phyloP scores from a whole-genome alignment of 2,888 invertebrate genomes.

The Thera obeliscata region DNA sequence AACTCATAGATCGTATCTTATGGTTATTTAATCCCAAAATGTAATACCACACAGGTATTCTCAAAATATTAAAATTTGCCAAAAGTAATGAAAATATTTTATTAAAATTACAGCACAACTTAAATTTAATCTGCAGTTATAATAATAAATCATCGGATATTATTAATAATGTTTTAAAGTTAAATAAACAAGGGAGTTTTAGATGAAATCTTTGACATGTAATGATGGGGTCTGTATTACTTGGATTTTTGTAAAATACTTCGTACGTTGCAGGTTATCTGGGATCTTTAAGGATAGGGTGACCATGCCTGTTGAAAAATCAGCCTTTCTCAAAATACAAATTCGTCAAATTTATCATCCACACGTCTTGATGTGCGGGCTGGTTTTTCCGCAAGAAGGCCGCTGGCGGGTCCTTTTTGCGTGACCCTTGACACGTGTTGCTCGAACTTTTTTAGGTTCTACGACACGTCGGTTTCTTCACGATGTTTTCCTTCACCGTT shows the following conservation, averaged over 20 bases:
- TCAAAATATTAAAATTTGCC: slow-evolving; percentile 6
- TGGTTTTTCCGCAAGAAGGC: too few relatives aligned
- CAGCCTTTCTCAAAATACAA: too few relatives aligned
- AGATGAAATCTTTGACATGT: slow-evolving; percentile 37
- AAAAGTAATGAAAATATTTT: slow-evolving; percentile 15
- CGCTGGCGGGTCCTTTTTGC: too few relatives aligned
- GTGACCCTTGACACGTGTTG: too few relatives aligned
- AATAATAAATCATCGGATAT: slow-evolving; percentile 28
- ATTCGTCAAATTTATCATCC: too few relatives aligned
- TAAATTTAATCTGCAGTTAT: slow-evolving; percentile 21
- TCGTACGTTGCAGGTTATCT: slow-evolving; percentile 38
- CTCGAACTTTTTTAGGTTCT: too few relatives aligned
- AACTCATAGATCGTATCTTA: not conserved
- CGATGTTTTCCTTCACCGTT: too few relatives aligned
- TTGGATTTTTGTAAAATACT: slow-evolving; percentile 31
- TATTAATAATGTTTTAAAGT: slow-evolving; percentile 31
- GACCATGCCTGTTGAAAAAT: slow-evolving; percentile 18
- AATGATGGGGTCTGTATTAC: slow-evolving; percentile 35
- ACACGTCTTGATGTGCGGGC: too few relatives aligned
- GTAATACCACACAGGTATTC: not conserved
- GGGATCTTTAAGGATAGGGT: slow-evolving; percentile 40
- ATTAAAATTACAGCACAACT: slow-evolving; percentile 14
- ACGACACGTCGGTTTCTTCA: too few relatives aligned
- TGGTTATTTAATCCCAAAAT: slow-evolving; percentile 7
- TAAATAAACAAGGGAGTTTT: slow-evolving; percentile 36